Evolutionary conservation across 2,113 vertebrate species (phyloP).

Genomic region (Heterochromis multidens): DNA sequence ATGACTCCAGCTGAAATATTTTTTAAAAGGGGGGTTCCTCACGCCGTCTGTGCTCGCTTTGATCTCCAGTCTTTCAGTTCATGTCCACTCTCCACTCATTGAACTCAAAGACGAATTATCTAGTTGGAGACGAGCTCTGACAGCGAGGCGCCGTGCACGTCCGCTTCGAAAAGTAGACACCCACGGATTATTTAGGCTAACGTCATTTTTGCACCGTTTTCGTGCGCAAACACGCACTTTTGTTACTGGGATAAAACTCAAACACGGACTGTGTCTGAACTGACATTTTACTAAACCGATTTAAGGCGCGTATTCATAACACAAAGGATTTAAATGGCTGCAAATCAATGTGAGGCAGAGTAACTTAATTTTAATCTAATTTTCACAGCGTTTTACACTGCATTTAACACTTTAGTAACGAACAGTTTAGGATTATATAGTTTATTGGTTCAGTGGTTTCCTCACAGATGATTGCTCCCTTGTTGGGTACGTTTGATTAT

Average conservation of each 20-base stretch:
- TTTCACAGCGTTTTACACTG: not conserved
- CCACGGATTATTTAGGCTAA: not conserved
- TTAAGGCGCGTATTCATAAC: not conserved
- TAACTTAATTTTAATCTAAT: not conserved
- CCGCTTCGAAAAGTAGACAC: conserved; percentile 76
- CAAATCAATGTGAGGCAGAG: not conserved
- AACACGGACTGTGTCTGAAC: not conserved
- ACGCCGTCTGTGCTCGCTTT: not conserved
- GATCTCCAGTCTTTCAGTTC: conserved; percentile 58
- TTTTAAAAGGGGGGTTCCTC: not conserved
- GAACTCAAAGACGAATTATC: conserved; percentile 76
- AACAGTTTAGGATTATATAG: not conserved
- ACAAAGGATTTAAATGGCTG: not conserved
- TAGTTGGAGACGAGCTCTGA: conserved; percentile 60
- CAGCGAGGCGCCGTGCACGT: conserved; percentile 36
- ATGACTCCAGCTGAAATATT: conserved; percentile 39
- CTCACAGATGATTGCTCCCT: conserved; percentile 13
- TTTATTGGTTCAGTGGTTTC: conserved; percentile 41
- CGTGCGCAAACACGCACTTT: not conserved
- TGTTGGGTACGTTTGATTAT: conserved; percentile 4
- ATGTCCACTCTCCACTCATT: conserved; percentile 75
- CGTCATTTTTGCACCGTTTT: not conserved
- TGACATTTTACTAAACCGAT: not conserved
- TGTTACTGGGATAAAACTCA: not conserved
- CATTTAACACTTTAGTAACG: not conserved